Evolutionary conservation across 2,797 vertebrate species (phyloP), one percentile per base, ranked within the genome.

Genomic region (Melanogrammus aeglefinus): DNA sequence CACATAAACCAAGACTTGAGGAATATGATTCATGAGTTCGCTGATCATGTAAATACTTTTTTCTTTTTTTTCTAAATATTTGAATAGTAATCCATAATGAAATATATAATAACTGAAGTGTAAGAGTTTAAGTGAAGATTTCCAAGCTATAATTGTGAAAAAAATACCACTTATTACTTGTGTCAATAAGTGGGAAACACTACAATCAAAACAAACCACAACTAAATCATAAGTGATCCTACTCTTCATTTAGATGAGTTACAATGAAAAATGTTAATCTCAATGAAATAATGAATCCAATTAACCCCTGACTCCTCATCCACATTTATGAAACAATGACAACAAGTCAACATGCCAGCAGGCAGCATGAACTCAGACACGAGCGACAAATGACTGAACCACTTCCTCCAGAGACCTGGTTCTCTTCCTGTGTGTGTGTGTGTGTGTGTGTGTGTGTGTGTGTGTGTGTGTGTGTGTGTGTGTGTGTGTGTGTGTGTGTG

Each of bases 381-480:
- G 16, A 24, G 57, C 7, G 57, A 18, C 16, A 57, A 21, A 51
- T 51, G 18, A n/a, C 47, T 57, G 16, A 18, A 57, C 5, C 8
- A 24, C 7, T 63, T n/a, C 57, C 57, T n/a, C 24, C 21, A 63
- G 57, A 63, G 57, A 63, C n/a, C 24, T 24, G 57, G 57, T 63
- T 24, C 18, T 24, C 21, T 24, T 63, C 51, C 5, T 6, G 21
- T 7, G 74, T 24, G 29, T 72, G 29, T 72, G 31, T 21, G 29
- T 72, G 29, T 72, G 31, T 21, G 31, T 73, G 72, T 73, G 72
- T 36, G 33, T n/a, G n/a, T n/a, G n/a, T n/a, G n/a, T n/a, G n/a
- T n/a, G n/a, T n/a, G n/a, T n/a, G n/a, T n/a, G n/a, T n/a, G n/a
- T n/a, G n/a, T n/a, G n/a, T n/a, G n/a, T n/a, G n/a, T n/a, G n/a